Base-by-base conservation (phyloP, 1,140 invertebrate species). In the Phymorhynchus buccinoides region DNA sequence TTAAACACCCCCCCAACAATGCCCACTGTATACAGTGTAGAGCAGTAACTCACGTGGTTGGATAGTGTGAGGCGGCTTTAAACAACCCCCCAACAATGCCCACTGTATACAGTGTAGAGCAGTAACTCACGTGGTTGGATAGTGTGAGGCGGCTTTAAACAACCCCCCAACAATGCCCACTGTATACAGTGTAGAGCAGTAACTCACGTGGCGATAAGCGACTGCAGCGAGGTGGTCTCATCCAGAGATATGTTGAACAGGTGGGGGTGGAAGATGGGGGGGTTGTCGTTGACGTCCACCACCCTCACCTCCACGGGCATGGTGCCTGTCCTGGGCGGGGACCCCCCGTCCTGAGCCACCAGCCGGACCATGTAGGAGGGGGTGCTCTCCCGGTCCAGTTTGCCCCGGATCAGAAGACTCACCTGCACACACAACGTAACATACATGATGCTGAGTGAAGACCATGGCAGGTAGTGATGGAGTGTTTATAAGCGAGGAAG, bases 281-380 rank as follows among this genome's bases (percentile, higher is more conserved):
- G n/a, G 80, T 93, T 92, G 86, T 93, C 93, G 81, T 93, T 93
- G 56, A 89, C 86, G 86, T 93, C 93, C 41, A 75, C 84, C 14
- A 93, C 87, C 48, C 94, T 95, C 12, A 99, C 94, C 42, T 95
- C 93, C 18, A 99, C 95, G 16, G 86, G 80, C 27, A 90, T 75
- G 0, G 86, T 86, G 30, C 88, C 91, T 27, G 84, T 85, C 56
- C 80, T 84, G 0, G 87, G 71, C 1, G 88, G 87, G 7, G 22
- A 35, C 1, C 91, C 91, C 16, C 88, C 88, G 82, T 92, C 98
- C 18, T 95, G 96, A 4, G 97, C 98, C 42, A 96, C 94, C 30
- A 99, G 95, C 1, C 94, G 95, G 85, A 99, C 94, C 84, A 94
- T 95, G 93, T 98, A 98, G 80, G 94, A 94, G 91, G 96, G 95